These are phyloP conservation scores for Drosophila niveifrons DNA, from an alignment of 2,888 invertebrate genomes.

Conservation along the genomic window DNA sequence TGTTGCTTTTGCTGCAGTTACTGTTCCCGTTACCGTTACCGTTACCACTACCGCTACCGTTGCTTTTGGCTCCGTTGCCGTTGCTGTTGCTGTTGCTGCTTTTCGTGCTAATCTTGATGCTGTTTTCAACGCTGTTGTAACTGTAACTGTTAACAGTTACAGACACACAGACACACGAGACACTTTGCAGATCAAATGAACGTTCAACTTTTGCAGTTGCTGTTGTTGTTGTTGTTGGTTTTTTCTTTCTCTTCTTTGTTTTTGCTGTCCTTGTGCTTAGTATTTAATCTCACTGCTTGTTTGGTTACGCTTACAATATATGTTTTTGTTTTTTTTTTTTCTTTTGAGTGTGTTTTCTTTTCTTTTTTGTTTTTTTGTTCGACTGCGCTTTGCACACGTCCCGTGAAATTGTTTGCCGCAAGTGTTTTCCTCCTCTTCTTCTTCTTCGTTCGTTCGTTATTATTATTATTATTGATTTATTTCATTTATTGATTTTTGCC, in stretches of 20 bases:
- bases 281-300: constrained; percentile 83
- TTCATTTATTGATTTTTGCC: constrained; percentile 21
- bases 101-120: constrained; percentile 24
- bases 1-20: constrained; percentile 36
- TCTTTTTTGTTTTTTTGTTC: constrained; percentile 59
- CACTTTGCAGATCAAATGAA: background rate
- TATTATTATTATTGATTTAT: constrained; percentile 16
- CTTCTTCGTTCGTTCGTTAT: constrained; percentile 5
- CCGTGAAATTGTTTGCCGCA: constrained; percentile 63
- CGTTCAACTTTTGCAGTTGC: constrained; percentile 3
- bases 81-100: constrained; percentile 20
- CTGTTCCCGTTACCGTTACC: constrained; percentile 15
- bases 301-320: constrained; percentile 65
- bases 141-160: constrained; percentile 33
- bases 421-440: constrained; percentile 25
- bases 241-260: constrained; percentile 11
- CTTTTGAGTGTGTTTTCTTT: constrained; percentile 29
- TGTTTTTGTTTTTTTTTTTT: constrained; percentile 38
- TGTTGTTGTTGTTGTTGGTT: constrained; percentile 19
- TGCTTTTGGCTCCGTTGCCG: constrained; percentile 8
- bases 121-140: constrained; percentile 12
- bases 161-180: constrained; percentile 6
- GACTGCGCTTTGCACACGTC: constrained; percentile 86
- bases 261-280: constrained; percentile 59
- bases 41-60: constrained; percentile 11